A percentile compares a stretch with the other conserved stretches of the same genome.
phyloP scores from a whole-genome alignment of 2,888 invertebrate species.

The Amitus sp. region DNA sequence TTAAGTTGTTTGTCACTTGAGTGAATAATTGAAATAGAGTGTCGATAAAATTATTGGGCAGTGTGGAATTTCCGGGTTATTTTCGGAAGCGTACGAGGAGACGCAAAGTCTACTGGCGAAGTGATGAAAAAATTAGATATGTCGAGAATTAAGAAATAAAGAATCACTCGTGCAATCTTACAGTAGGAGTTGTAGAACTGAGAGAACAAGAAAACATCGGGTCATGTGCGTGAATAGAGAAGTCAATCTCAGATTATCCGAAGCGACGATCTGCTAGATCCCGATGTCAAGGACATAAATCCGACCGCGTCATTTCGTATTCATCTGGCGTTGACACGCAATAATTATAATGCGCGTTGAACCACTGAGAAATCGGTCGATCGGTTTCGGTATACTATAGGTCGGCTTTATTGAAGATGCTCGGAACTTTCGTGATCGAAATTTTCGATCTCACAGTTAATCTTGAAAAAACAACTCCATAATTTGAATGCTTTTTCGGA shows the following conservation, averaged over 20 bases:
- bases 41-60: conserved; percentile 3
- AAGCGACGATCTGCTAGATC: conserved; percentile 64
- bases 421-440: conserved; percentile 34
- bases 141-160: conserved; percentile 60
- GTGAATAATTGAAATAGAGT: neutral
- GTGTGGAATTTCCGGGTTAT: neutral
- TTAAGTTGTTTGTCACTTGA: too few relatives aligned
- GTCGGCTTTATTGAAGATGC: too few relatives aligned
- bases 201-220: too few relatives aligned
- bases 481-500: too few relatives aligned
- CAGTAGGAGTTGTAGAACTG: conserved; percentile 40
- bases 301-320: conserved; percentile 41
- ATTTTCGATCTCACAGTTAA: conserved; percentile 34
- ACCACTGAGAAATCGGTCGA: conserved; percentile 51
- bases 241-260: conserved; percentile 59
- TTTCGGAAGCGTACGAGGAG: conserved; percentile 14
- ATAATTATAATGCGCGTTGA: conserved; percentile 60
- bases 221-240: conserved; percentile 32
- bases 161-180: conserved; percentile 43
- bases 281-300: conserved; percentile 61
- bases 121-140: conserved; percentile 57
- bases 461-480: too few relatives aligned
- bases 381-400: conserved; percentile 57
- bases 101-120: conserved; percentile 34
- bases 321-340: conserved; percentile 36